Evolutionary conservation across 2,888 invertebrate genomes (phyloP), one percentile per base, ranked within the genome.

Genomic region (Cryptocheilus praepositus): DNA sequence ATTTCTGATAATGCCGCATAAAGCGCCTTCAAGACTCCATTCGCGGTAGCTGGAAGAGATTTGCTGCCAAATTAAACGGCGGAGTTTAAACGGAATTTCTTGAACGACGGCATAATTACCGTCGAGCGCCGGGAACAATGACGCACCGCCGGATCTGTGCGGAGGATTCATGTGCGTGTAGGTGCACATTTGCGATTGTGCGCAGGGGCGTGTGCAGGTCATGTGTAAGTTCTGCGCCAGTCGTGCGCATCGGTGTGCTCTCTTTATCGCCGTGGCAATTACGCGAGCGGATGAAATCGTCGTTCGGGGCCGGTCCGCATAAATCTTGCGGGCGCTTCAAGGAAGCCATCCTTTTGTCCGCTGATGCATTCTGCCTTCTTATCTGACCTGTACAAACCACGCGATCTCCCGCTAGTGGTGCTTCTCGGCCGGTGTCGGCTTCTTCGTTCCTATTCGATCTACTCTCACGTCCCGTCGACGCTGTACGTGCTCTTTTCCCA

Each of bases 321-420:
- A 71, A 73, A 73, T 73, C 65, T 61, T 54, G 4, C 19, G 49
- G 36, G n/a, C 60, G 62, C 62, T 71, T 67, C 70, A 58, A 66
- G 58, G 56, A 71, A 68, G 60, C 58, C 22, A 19, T 43, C 25
- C 53, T 46, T 69, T 61, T 59, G 63, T 67, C 25, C 64, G 28
- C 16, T 28, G 44, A 58, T 57, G 54, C 22, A 49, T 67, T 45
- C 44, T 59, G 16, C 58, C 59, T 67, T 64, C 64, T 67, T 51
- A 45, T 53, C 53, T 49, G 53, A 59, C 53, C 55, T 28, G 64
- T 22, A 49, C 64, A 64, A n/a, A 52, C 53, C 36, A 19, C 21
- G 18, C 49, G 16, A 49, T 49, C 49, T n/a, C 49, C 7, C 49
- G 49, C 16, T 7, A 4, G 7, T 43, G 44, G 16, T 18, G 49